Evolutionary conservation across 2,888 invertebrate species (phyloP).

Genomic region (Neocrepidodera transversa): DNA sequence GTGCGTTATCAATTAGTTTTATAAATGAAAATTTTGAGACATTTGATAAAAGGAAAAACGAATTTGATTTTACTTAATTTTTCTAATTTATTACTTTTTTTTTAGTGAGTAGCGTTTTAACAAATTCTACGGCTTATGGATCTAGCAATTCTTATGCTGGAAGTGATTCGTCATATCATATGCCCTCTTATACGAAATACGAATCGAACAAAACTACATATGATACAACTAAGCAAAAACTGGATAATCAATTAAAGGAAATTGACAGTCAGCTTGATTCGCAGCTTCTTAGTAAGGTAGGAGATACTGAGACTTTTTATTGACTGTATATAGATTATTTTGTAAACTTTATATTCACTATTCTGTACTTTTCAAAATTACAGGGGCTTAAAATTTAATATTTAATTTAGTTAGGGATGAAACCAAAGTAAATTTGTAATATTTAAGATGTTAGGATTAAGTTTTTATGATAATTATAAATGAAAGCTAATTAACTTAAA

Average conservation of each 20-base stretch:
- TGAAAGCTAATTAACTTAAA: too few species aligned
- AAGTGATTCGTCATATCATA: constrained; percentile 63
- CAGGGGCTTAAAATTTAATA: too few species aligned
- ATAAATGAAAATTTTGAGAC: too few species aligned
- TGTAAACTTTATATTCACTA: constrained; percentile 10
- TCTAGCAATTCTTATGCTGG: constrained; percentile 66
- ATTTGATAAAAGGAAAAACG: too few species aligned
- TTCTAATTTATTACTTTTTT: constrained; percentile 43
- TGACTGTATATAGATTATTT: constrained; percentile 41
- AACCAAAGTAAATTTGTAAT: neutral
- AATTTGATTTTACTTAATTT: too few species aligned
- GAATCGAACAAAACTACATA: constrained; percentile 65
- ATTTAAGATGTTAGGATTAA: neutral
- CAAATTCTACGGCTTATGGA: constrained; percentile 66
- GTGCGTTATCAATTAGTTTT: constrained; percentile 47
- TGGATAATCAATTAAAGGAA: constrained; percentile 83
- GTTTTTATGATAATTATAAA: too few species aligned
- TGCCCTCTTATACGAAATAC: constrained; percentile 60
- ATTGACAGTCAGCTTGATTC: constrained; percentile 79
- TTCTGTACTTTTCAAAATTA: constrained; percentile 17
- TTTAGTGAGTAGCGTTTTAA: constrained; percentile 66
- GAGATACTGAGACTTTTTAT: constrained; percentile 61
- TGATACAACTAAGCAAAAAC: constrained; percentile 76
- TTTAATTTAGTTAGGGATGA: too few species aligned
- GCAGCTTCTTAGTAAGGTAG: constrained; percentile 70